Base-by-base conservation (phyloP, 2,797 vertebrate genomes). In the Bradypodion ventrale region DNA sequence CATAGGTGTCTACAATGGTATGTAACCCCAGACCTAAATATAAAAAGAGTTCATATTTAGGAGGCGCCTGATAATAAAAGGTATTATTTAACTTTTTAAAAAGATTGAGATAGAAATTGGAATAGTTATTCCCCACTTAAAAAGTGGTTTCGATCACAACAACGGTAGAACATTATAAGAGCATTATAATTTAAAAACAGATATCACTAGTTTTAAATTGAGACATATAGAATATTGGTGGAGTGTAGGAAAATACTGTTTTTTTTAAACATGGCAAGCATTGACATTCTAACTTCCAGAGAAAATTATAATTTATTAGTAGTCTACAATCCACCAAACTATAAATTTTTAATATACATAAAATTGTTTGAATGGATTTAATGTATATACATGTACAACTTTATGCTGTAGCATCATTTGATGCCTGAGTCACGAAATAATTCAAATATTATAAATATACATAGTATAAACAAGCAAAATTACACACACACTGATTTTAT, bases 171-270 rank as follows among this genome's bases (percentile, higher is more conserved):
- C 93, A 6, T 70, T 78, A 79, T 89, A 87, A 70, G 56, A 86
- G 66, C 86, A 83, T 90, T 74, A 94, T 87, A 92, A 90, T 91
- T 92, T 93, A 94, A 95, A 87, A 85, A 75, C 66, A 89, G 72
- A 75, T 89, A 93, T 80, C 89, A 89, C 35, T 79, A 90, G 84
- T 91, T 93, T 85, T 91, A 92, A 92, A 91, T 92, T 8, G 74
- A 69, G 77, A 87, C 90, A 95, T 95, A 96, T 95, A 96, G 94
- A 96, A 91, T 62, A 89, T 93, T 93, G 94, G 91, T 95, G 94
- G 95, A 95, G 93, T 95, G 93, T 94, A 96, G 94, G 93, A 96
- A 96, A 96, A 95, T 93, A 96, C 93, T 96, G 91, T 94, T 95
- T 92, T 95, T 86, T 89, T 95, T 90, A 93, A 90, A 87, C 91